These are phyloP conservation scores for Nipponacmea schrenckii DNA, from an alignment of 2,888 invertebrate species.

Conservation along the genomic window DNA sequence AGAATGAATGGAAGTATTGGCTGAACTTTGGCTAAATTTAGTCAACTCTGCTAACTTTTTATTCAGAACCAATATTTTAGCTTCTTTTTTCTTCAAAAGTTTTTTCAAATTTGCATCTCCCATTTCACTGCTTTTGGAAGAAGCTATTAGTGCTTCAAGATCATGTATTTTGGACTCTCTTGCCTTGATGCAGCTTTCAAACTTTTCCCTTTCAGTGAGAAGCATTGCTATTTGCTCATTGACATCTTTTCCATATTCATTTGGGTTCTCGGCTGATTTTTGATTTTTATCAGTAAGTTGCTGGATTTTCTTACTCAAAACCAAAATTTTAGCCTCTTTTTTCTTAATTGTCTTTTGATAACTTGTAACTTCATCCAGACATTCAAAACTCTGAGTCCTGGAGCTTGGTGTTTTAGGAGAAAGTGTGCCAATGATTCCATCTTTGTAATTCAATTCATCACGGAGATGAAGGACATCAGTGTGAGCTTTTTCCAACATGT, in stretches of 20 bases:
- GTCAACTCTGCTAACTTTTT: neutral
- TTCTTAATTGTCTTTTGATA: conserved; percentile 21
- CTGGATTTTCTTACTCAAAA: neutral
- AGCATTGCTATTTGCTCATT: conserved; percentile 14
- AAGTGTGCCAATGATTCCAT: neutral
- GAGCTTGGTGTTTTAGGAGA: neutral
- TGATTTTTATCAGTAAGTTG: neutral
- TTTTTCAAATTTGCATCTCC: conserved; percentile 11
- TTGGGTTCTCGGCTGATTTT: neutral
- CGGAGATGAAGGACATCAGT: neutral
- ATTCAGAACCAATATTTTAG: conserved; percentile 13
- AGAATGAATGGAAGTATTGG: neutral
- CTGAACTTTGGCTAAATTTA: neutral
- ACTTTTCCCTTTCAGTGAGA: conserved; percentile 10
- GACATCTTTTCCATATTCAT: conserved; percentile 4
- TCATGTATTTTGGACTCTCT: conserved; percentile 13
- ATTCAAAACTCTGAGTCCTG: neutral
- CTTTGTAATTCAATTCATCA: neutral
- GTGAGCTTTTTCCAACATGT: neutral
- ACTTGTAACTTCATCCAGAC: neutral
- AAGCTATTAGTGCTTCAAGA: conserved; percentile 8
- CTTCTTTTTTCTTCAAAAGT: conserved; percentile 13
- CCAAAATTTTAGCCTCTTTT: conserved; percentile 7
- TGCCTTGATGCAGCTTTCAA: conserved; percentile 2
- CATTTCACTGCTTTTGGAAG: neutral